Conservation (phyloP, 2,113 vertebrate genomes). For the Alouatta palliata region DNA sequence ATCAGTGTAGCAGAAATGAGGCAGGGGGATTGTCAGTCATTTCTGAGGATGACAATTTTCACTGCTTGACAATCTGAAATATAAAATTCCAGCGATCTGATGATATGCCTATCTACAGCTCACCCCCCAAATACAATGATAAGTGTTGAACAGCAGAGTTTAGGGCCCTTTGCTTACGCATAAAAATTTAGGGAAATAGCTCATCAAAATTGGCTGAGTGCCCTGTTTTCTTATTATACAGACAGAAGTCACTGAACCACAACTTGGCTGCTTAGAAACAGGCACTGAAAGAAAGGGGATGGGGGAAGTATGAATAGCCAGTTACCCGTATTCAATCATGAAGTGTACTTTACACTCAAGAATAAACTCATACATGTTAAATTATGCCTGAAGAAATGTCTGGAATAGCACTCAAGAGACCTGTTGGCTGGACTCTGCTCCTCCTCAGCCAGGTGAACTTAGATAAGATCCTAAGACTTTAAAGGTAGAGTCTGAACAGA, state of each 20-base stretch:
- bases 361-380: constrained; percentile 52
- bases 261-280: constrained; percentile 73
- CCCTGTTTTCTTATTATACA: constrained; percentile 72
- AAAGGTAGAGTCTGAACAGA: not conserved
- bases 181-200: constrained; percentile 74
- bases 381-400: constrained; percentile 39
- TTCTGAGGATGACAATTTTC: constrained; percentile 65
- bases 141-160: constrained; percentile 44
- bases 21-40: constrained; percentile 69
- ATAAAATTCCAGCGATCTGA: constrained; percentile 61
- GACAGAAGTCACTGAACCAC: constrained; percentile 76
- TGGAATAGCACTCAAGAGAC: not conserved
- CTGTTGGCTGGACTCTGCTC: constrained; percentile 1
- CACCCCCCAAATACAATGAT: constrained; percentile 1
- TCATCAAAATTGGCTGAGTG: constrained; percentile 64
- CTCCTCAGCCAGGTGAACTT: not conserved
- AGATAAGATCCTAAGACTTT: not conserved
- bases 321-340: constrained; percentile 17
- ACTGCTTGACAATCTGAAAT: constrained; percentile 63
- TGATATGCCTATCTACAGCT: not conserved
- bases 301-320: constrained; percentile 43
- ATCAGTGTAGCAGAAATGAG: constrained; percentile 47
- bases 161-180: constrained; percentile 56
- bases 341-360: constrained; percentile 56
- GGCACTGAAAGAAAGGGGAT: constrained; percentile 17